Conservation (phyloP, 2,113 vertebrate species). For the Lichenostomus cassidix region DNA sequence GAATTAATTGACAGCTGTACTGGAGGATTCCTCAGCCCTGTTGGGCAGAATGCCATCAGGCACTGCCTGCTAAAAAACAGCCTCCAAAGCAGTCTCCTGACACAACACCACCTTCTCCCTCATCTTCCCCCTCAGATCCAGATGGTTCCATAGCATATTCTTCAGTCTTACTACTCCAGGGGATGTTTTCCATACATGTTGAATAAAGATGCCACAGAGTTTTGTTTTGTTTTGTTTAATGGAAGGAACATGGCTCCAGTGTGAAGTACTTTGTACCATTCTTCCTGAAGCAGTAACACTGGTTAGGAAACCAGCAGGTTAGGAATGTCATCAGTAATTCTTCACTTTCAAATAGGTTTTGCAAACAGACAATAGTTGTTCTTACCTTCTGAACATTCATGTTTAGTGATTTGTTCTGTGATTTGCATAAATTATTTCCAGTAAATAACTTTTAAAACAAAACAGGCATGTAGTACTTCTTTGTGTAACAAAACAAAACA, state of each 20-base stretch:
- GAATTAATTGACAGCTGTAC: not conserved
- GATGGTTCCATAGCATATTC: not conserved
- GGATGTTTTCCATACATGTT: rapidly evolving
- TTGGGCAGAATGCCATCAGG: not conserved
- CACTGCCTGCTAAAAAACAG: not conserved
- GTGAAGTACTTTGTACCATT: not conserved
- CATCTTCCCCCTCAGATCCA: not conserved
- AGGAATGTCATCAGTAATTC: not conserved
- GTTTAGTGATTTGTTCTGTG: not conserved
- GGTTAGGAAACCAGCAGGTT: not conserved
- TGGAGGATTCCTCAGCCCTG: not conserved
- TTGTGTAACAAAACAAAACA: not conserved
- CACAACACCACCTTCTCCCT: not conserved
- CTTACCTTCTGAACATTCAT: not conserved
- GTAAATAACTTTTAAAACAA: not conserved
- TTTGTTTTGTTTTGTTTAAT: not conserved
- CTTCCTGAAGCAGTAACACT: not conserved
- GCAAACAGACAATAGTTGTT: not conserved
- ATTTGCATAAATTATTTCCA: not conserved
- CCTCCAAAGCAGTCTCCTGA: not conserved
- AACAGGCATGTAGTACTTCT: not conserved
- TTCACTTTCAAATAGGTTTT: not conserved
- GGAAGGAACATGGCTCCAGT: not conserved
- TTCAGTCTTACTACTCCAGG: not conserved
- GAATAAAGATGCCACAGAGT: not conserved